Base-by-base conservation (phyloP, 2,888 invertebrate genomes). In the Chymomyza amoena region DNA sequence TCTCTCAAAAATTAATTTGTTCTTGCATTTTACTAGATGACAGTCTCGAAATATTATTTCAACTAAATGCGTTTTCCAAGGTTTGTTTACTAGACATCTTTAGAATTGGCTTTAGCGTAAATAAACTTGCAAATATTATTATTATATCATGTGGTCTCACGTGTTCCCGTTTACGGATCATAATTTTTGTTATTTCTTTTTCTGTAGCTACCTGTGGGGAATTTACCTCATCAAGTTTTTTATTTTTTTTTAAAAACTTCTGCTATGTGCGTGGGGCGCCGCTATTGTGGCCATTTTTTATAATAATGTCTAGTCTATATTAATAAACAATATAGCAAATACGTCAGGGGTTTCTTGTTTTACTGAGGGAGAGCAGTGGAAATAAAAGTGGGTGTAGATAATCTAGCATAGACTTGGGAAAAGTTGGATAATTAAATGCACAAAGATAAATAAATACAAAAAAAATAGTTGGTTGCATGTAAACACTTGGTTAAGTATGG, bases 101-200 rank as follows among this genome's bases (percentile, higher is more conserved):
- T 57, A 18, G 56, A 16, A 36, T 36, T 36, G 36, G 36, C 36
- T 36, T 36, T 1, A 36, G 36, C 9, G 73, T 73, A 80, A 79
- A 76, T 68, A 71, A 18, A 54, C n/a, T 36, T 32, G 60, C 0
- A 32, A 68, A 66, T 69, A 78, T 73, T 76, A 76, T 82, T 82
- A 79, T 84, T 76, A 77, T 71, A 75, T 78, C 67, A 71, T 20
- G 70, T 69, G 39, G 39, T 70, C 77, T 84, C 84, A 84, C 86
- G 84, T 85, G 82, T 72, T 60, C n/a, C n/a, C 63, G 62, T 80
- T 64, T 50, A 45, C 16, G 16, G 71, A 78, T 81, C 68, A 78
- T 74, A 69, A 73, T 74, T 61, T 64, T 70, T 73, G 59, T 64
- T 69, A 73, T 70, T 82, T 81, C 78, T 82, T 81, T 81, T 72